These are phyloP conservation scores for Thaumatotibia leucotreta DNA, from an alignment of 1,140 invertebrate genomes.

Conservation along the genomic window DNA sequence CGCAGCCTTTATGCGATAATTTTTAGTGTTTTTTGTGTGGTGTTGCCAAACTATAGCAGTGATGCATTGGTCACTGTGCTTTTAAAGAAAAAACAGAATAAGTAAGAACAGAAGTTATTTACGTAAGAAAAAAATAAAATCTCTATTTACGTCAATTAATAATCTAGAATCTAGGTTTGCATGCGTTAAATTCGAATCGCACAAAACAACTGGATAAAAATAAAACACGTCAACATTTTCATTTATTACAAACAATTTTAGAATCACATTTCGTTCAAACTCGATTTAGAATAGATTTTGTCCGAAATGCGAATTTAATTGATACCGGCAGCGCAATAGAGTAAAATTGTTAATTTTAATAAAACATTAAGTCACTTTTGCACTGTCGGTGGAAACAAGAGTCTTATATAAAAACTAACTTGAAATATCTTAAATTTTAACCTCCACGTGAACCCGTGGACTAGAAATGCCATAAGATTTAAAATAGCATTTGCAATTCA, in stretches of 20 bases:
- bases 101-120: neutral
- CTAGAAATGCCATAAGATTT: neutral
- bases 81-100: neutral
- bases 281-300: neutral
- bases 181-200: constrained; percentile 5
- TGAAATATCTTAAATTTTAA: neutral
- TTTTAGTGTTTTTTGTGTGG: too few species aligned
- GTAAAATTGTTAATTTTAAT: neutral
- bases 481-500: neutral
- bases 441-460: too few species aligned
- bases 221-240: constrained; percentile 9
- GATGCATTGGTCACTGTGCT: neutral
- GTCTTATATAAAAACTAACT: neutral
- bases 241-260: neutral
- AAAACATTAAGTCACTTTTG: neutral
- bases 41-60: too few species aligned
- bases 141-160: constrained; percentile 10
- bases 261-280: neutral
- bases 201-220: constrained; percentile 10
- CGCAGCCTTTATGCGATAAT: too few species aligned
- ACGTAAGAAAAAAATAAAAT: neutral
- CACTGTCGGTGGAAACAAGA: neutral
- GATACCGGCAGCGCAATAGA: constrained; percentile 1
- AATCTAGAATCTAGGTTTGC: neutral
- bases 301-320: neutral